A percentile compares a stretch with the other conserved stretches of the same genome.
These are phyloP conservation scores for Dasysyrphus tricinctus DNA, from an alignment of 2,888 invertebrate species.

Conservation along the genomic window DNA sequence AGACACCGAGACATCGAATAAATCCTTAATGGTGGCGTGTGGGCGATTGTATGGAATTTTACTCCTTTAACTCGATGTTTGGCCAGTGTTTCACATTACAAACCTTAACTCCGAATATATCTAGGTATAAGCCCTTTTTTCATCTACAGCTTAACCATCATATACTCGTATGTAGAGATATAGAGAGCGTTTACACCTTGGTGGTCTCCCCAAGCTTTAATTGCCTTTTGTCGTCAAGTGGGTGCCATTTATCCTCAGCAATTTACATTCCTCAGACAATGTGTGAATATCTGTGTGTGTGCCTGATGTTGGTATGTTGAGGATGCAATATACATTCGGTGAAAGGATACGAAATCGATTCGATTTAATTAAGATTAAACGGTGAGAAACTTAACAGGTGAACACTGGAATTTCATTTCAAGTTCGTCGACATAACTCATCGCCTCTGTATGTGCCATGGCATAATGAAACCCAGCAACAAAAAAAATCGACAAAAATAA, in stretches of 20 bases:
- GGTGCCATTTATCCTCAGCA: conserved; percentile 56
- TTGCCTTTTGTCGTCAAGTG: conserved; percentile 72
- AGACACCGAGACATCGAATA: conserved; percentile 63
- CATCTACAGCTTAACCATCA: conserved; percentile 11
- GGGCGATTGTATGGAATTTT: conserved; percentile 46
- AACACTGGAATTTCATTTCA: conserved; percentile 76
- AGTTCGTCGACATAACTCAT: conserved; percentile 61
- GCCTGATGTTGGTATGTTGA: background rate
- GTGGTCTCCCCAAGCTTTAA: conserved; percentile 63
- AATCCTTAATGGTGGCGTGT: conserved; percentile 73
- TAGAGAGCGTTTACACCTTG: conserved; percentile 36
- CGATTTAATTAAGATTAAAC: conserved; percentile 79
- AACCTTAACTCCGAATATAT: background rate
- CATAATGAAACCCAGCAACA: conserved; percentile 23
- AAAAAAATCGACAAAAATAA: background rate
- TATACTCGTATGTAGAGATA: background rate
- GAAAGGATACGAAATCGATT: conserved; percentile 75
- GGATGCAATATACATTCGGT: conserved; percentile 9
- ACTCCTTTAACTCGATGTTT: conserved; percentile 46
- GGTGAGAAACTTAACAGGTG: conserved; percentile 78
- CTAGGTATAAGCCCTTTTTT: conserved; percentile 7
- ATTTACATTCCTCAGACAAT: conserved; percentile 56
- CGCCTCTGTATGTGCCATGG: conserved; percentile 20
- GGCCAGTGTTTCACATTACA: conserved; percentile 36
- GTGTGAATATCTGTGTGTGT: conserved; percentile 1